Evolutionary conservation across 2,797 vertebrate genomes (phyloP), one percentile per base, ranked within the genome.

Genomic region (Scyliorhinus canicula): DNA sequence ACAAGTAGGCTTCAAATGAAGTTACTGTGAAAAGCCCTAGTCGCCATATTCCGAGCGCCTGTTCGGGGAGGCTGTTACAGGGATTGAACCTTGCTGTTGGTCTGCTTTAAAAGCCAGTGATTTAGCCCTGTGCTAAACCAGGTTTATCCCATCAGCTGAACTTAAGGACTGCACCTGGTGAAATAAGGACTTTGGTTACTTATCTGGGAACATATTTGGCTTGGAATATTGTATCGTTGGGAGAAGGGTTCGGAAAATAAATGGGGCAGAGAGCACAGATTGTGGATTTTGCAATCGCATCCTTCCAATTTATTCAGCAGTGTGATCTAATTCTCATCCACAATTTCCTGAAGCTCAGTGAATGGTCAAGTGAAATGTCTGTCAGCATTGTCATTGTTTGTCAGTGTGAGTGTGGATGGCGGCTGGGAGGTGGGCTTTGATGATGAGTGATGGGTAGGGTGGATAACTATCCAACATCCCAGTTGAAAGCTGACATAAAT

Each of bases 401-500:
- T 44, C n/a, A n/a, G 91, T 19, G n/a, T n/a, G 86, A 28, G 28
- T 35, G 91, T 50, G 63, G 40, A 65, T 93, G 67, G 67, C 14
- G 71, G 67, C 67, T 47, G 71, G 67, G 67, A 55, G 67, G 67
- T 94, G 93, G 67, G 67, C 93, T 74, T 71, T 71, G 67, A 74
- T 74, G 67, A 65, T 94, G 93, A 94, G 28, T 94, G 93, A 94
- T 94, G 44, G 71, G 93, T 94, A 35, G 93, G 93, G 67, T 94
- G 31, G 93, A 21, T 74, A 74, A 50, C 93, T 67, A 94, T 94
- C 67, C 69, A 69, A 50, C 93, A 94, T 94, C 93, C 44, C 67
- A 94, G 93, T 67, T 74, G 93, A 94, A 74, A 55, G 93, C 93
- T 94, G 93, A 94, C 93, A 94, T 74, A 69, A 94, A 94, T 94